These are phyloP conservation scores for Lepus americanus DNA, from an alignment of 2,113 vertebrate genomes.

Conservation along the genomic window DNA sequence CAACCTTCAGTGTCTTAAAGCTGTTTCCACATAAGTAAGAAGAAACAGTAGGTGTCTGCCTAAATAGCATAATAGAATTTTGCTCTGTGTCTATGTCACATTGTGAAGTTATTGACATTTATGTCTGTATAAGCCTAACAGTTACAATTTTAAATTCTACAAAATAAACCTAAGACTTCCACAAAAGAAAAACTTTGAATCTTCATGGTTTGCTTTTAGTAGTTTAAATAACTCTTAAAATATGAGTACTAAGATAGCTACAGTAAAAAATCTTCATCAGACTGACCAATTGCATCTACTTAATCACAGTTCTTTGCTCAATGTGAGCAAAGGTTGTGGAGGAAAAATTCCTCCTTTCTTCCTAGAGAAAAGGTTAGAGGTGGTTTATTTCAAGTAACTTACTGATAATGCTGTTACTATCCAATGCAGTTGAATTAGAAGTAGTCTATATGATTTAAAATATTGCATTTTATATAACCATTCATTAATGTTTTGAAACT, in stretches of 20 bases:
- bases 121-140: background rate
- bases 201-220: background rate
- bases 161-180: background rate
- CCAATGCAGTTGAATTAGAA: background rate
- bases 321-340: background rate
- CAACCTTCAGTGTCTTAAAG: background rate
- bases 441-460: background rate
- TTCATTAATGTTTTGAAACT: slow-evolving; percentile 6
- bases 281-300: background rate
- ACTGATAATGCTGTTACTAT: background rate
- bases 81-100: background rate
- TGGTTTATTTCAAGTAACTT: background rate
- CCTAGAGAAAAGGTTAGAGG: background rate
- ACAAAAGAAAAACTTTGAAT: background rate
- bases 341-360: background rate
- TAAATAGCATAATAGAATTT: background rate
- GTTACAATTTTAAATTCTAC: background rate
- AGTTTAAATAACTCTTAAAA: background rate
- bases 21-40: background rate
- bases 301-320: background rate
- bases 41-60: background rate
- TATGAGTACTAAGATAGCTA: background rate
- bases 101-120: background rate
- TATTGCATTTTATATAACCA: background rate
- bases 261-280: background rate